These are phyloP conservation scores for Oscheius sp. DNA, from an alignment of 2,888 invertebrate genomes.

Conservation along the genomic window DNA sequence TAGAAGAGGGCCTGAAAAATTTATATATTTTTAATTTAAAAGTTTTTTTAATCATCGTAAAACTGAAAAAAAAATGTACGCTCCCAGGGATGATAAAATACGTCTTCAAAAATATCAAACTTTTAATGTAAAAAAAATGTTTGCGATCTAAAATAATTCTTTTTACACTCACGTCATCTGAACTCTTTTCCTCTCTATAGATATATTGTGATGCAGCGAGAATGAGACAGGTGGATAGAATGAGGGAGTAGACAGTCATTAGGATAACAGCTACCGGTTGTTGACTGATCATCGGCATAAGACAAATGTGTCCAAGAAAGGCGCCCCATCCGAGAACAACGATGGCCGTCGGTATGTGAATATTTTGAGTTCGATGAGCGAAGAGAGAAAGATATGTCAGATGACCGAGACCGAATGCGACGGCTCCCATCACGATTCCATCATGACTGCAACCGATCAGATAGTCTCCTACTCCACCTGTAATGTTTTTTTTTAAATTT, in stretches of 20 bases:
- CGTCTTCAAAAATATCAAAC: no score
- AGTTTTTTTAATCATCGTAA: no score
- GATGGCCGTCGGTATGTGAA: constrained; percentile 35
- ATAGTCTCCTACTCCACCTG: constrained; percentile 61
- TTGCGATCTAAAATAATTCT: neutral
- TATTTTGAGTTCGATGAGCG: constrained; percentile 29
- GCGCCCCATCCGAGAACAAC: constrained; percentile 42
- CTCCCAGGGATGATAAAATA: no score
- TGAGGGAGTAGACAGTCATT: constrained; percentile 48
- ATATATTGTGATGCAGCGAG: constrained; percentile 50
- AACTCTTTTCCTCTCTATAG: constrained; percentile 39
- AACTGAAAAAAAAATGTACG: no score
- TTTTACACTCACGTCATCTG: constrained; percentile 31
- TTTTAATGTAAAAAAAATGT: no score
- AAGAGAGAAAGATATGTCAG: constrained; percentile 50
- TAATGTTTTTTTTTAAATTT: no score
- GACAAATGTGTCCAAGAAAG: constrained; percentile 45
- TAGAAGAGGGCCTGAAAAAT: constrained; percentile 27
- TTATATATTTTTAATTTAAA: no score
- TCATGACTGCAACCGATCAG: constrained; percentile 51
- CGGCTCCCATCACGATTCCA: constrained; percentile 57
- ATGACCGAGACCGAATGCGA: constrained; percentile 61
- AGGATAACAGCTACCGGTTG: constrained; percentile 40
- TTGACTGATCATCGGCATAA: constrained; percentile 29
- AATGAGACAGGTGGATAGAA: constrained; percentile 45